Evolutionary conservation across 2,888 invertebrate species (phyloP).

Genomic region (Thysanoteuthis rhombus): DNA sequence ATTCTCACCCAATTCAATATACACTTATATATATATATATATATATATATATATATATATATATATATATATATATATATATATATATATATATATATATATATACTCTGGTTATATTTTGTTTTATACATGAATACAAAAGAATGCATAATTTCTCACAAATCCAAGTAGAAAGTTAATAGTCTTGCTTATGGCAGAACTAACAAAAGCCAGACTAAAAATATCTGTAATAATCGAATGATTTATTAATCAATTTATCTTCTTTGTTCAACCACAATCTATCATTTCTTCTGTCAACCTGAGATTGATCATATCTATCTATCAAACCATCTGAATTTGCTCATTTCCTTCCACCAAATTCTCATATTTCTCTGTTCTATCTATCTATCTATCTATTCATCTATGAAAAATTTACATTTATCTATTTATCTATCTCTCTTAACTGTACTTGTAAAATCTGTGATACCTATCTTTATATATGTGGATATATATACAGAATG

Average conservation of each 20-base stretch:
- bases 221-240: background rate
- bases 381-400: conserved; percentile 12
- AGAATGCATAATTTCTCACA: background rate
- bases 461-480: too few relatives aligned
- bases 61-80: background rate
- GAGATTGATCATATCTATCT: background rate
- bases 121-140: background rate
- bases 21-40: background rate
- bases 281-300: background rate
- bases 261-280: background rate
- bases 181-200: background rate
- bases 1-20: background rate
- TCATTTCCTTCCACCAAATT: background rate
- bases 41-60: background rate
- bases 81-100: background rate
- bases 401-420: background rate
- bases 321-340: too few relatives aligned
- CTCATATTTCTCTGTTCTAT: background rate
- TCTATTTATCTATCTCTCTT: too few relatives aligned
- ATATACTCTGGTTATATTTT: background rate
- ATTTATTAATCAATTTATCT: background rate
- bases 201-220: background rate
- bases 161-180: background rate
- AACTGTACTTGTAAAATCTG: too few relatives aligned
- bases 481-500: too few relatives aligned